Percentiles rank a stretch among this genome's conserved stretches.
phyloP scores from a whole-genome alignment of 2,113 vertebrate species.

The Cinclus cinclus region DNA sequence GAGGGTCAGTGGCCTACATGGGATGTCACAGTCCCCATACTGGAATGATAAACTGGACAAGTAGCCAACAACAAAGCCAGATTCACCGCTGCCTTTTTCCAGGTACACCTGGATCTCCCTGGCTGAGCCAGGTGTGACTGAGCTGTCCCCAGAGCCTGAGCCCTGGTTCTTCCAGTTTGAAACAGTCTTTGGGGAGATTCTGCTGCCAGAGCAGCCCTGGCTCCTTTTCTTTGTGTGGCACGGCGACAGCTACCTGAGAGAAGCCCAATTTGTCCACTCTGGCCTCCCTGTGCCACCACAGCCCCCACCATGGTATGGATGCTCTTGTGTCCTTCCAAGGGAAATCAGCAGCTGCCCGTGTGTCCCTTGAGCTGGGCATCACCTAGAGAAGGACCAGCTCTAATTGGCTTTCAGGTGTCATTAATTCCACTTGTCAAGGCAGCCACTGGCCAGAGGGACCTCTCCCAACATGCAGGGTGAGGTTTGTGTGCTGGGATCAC shows the following conservation, averaged over 20 bases:
- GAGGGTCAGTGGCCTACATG: no score
- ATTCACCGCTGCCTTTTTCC: neutral
- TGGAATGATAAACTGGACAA: neutral
- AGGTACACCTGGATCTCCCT: neutral
- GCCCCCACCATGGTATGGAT: no score
- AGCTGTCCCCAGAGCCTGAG: no score
- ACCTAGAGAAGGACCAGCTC: neutral
- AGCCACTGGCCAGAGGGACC: neutral
- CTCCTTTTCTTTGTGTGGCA: neutral
- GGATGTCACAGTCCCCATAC: neutral
- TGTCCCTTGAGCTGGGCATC: neutral
- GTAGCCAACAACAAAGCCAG: neutral
- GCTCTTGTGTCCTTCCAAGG: neutral
- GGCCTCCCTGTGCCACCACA: neutral
- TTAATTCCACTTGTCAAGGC: neutral
- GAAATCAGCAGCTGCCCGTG: neutral
- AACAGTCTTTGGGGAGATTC: neutral
- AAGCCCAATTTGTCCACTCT: neutral
- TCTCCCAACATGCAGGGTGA: neutral
- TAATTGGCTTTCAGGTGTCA: neutral
- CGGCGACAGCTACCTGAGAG: no score
- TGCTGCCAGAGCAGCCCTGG: neutral
- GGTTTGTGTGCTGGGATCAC: rapidly evolving
- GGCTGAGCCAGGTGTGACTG: neutral
- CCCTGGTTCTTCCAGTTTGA: no score